phyloP scores from a whole-genome alignment of 64 coral and sea anemone genomes.

The Cladopsammia gracilis region DNA sequence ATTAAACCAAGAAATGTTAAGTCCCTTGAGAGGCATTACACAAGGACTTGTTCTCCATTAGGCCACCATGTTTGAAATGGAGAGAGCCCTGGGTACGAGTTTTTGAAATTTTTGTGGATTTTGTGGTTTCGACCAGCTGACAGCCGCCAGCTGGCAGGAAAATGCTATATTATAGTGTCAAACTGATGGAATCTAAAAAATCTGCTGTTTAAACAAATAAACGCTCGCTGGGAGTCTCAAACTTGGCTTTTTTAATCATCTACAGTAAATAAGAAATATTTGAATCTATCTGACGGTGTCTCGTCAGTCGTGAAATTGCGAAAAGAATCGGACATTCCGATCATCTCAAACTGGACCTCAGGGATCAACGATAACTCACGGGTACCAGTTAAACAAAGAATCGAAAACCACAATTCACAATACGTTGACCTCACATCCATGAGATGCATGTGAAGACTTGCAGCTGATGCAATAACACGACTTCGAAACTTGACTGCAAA shows the following conservation, averaged over 20 bases:
- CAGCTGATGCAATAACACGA: conserved; percentile 33
- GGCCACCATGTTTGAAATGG: not conserved
- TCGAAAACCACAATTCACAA: not conserved
- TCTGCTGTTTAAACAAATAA: not conserved
- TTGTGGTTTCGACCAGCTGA: not conserved
- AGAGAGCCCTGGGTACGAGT: not conserved
- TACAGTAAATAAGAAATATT: not conserved
- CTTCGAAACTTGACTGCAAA: not conserved
- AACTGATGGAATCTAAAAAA: not conserved
- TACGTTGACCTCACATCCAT: not conserved
- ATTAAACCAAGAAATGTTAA: too few species aligned
- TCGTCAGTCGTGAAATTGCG: not conserved
- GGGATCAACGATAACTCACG: not conserved
- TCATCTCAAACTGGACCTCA: not conserved
- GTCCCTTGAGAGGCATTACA: too few species aligned
- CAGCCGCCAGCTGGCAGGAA: too few species aligned
- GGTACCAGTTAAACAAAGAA: not conserved
- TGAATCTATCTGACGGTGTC: not conserved
- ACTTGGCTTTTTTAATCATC: not conserved
- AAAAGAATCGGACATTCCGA: not conserved
- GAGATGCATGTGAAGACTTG: not conserved
- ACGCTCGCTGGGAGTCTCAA: not conserved
- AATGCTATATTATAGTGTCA: not conserved
- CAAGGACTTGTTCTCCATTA: too few species aligned
- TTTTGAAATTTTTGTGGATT: not conserved